These are phyloP conservation scores for Argynnis bischoffii DNA, from an alignment of 2,888 invertebrate genomes.

Conservation along the genomic window DNA sequence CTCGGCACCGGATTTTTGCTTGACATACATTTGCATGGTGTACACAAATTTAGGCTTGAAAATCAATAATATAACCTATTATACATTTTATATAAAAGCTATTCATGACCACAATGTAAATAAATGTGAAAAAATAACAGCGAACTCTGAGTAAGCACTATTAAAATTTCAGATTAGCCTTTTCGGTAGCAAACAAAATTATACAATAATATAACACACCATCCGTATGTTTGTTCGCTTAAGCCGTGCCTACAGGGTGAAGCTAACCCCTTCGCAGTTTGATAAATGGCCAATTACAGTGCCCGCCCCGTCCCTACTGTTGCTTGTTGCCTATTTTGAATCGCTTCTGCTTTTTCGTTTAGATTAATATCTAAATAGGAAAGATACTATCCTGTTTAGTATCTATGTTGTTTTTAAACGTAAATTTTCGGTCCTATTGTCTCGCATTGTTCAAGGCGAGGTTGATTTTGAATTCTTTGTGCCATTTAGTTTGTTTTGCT, in stretches of 20 bases:
- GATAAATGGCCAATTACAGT: conserved; percentile 83
- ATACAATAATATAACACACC: conserved; percentile 39
- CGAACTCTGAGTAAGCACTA: conserved; percentile 26
- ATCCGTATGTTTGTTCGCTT: conserved; percentile 57
- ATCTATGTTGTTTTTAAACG: conserved; percentile 82
- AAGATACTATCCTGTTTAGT: conserved; percentile 81
- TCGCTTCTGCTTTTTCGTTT: conserved; percentile 83
- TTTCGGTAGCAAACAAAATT: conserved; percentile 36
- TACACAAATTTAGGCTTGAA: not conserved
- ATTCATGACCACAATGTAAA: not conserved
- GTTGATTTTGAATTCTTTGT: conserved; percentile 43
- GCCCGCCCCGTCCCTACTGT: conserved; percentile 78
- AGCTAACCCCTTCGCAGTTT: conserved; percentile 82
- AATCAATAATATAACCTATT: not conserved
- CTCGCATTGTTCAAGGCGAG: conserved; percentile 35
- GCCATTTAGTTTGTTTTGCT: conserved; percentile 1
- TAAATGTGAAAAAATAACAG: conserved; percentile 3
- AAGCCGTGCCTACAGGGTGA: conserved; percentile 55
- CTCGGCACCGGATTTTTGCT: too few species aligned
- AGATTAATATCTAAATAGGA: conserved; percentile 83
- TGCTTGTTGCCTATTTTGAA: conserved; percentile 83
- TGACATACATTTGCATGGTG: too few species aligned
- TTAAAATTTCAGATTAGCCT: conserved; percentile 38
- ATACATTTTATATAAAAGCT: not conserved
- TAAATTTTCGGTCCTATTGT: conserved; percentile 74